Percentiles rank a stretch among this genome's conserved stretches.
Conservation (phyloP, 1,140 invertebrate species). For the Drosophila sechellia region DNA sequence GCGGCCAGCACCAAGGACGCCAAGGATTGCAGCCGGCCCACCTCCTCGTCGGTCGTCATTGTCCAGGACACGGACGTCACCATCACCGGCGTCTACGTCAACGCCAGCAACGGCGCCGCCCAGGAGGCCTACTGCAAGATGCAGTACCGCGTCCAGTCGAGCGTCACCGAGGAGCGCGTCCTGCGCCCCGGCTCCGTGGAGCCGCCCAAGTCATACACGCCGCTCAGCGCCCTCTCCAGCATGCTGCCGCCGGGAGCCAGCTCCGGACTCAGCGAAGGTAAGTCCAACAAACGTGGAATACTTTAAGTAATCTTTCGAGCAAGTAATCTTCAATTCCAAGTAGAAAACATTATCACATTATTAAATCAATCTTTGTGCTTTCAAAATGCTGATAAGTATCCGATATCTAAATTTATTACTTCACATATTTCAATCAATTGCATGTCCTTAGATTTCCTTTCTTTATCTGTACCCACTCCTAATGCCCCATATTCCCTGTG, state of each 20-base stretch:
- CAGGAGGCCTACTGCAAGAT: constrained; percentile 93
- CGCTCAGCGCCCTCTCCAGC: constrained; percentile 92
- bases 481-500: background rate
- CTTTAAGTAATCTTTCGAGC: too few relatives aligned
- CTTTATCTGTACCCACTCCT: background rate
- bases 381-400: too few relatives aligned
- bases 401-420: background rate
- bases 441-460: background rate
- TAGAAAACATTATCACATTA: background rate
- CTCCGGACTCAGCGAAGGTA: constrained; percentile 67
- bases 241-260: constrained; percentile 92
- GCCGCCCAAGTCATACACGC: constrained; percentile 92
- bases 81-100: constrained; percentile 92
- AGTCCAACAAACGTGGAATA: constrained; percentile 9
- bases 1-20: constrained; percentile 75
- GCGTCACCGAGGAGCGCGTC: constrained; percentile 83
- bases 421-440: background rate
- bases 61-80: constrained; percentile 94
- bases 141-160: constrained; percentile 88
- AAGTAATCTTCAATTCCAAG: background rate
- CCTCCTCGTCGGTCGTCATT: constrained; percentile 87
- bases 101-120: constrained; percentile 89
- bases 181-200: constrained; percentile 90
- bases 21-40: constrained; percentile 79
- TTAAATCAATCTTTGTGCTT: too few relatives aligned